phyloP scores from a whole-genome alignment of 2,113 vertebrate species.

The Trichomycterus rosablanca region DNA sequence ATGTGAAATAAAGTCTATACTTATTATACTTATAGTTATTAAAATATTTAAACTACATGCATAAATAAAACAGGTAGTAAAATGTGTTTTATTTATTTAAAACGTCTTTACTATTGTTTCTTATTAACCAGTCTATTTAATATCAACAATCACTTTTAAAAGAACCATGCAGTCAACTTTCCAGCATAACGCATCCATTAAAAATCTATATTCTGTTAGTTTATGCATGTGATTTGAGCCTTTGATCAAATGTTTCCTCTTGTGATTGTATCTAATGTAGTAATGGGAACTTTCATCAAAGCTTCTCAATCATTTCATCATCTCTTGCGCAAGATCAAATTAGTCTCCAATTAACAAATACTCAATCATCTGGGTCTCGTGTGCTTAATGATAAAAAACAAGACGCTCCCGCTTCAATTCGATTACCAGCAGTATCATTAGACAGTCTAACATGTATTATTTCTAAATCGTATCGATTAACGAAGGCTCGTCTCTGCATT shows the following conservation, averaged over 20 bases:
- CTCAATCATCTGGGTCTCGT: constrained; percentile 36
- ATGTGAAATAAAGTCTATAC: too few species aligned
- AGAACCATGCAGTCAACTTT: too few species aligned
- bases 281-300: not conserved
- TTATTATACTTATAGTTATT: too few species aligned
- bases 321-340: constrained; percentile 39
- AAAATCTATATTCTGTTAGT: too few species aligned
- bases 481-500: constrained; percentile 25
- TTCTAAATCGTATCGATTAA: constrained; percentile 46
- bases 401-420: constrained; percentile 39
- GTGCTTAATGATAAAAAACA: constrained; percentile 23
- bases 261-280: constrained; percentile 16
- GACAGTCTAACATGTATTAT: constrained; percentile 50
- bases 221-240: too few species aligned
- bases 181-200: too few species aligned
- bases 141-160: too few species aligned
- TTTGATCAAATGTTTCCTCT: constrained; percentile 17
- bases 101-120: too few species aligned
- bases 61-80: too few species aligned
- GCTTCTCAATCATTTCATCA: constrained; percentile 26
- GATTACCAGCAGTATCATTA: constrained; percentile 49
- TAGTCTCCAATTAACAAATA: constrained; percentile 45
- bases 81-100: too few species aligned
- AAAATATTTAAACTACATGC: too few species aligned
- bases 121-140: too few species aligned